Evolutionary conservation across 2,797 vertebrate species (phyloP).

Genomic region (Furcifer pardalis): DNA sequence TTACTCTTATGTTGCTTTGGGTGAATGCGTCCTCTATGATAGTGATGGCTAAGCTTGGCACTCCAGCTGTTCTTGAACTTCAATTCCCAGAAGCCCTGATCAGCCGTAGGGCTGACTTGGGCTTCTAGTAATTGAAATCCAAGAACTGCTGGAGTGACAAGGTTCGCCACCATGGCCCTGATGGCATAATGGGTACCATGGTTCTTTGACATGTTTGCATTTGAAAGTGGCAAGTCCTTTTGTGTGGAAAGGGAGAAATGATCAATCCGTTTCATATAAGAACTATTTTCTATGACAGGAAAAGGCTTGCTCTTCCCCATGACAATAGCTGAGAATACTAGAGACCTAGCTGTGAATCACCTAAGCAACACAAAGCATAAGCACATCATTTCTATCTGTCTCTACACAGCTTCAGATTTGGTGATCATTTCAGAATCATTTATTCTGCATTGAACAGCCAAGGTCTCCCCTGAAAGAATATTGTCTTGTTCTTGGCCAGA

Average conservation of each 20-base stretch:
- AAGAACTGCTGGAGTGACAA: too few relatives aligned
- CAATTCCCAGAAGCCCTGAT: too few relatives aligned
- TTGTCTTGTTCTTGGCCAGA: background rate
- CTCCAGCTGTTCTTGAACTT: too few relatives aligned
- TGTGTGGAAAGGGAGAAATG: background rate
- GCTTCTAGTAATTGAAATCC: too few relatives aligned
- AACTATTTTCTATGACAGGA: constrained; percentile 6
- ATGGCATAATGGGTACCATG: background rate
- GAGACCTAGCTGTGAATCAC: background rate
- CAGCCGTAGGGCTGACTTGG: too few relatives aligned
- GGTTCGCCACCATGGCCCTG: too few relatives aligned
- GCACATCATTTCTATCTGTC: background rate
- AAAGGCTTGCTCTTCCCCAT: background rate
- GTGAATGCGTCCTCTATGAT: too few relatives aligned
- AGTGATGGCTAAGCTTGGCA: too few relatives aligned
- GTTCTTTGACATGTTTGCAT: constrained; percentile 31
- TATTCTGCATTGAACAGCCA: background rate
- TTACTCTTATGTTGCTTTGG: background rate
- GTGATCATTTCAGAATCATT: constrained; percentile 18
- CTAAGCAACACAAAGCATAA: constrained; percentile 25
- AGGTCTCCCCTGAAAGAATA: constrained; percentile 21
- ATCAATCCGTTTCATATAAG: constrained; percentile 37
- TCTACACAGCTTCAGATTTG: constrained; percentile 14
- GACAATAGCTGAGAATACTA: background rate
- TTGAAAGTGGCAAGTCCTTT: constrained; percentile 31